Conservation (phyloP, 2,797 vertebrate species). For the Gambusia yucatana region DNA sequence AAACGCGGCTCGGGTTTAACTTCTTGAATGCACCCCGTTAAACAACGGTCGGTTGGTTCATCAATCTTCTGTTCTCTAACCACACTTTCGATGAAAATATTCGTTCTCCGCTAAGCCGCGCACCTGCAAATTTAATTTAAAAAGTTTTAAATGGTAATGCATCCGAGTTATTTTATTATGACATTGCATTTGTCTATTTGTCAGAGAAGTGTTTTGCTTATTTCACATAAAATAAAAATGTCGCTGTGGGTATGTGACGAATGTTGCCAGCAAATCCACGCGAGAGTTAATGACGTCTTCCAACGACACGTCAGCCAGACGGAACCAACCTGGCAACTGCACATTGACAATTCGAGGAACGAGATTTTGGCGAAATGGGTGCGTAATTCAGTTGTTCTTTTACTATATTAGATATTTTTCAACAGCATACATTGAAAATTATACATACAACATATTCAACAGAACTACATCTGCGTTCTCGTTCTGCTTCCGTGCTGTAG, state of each 20-base stretch:
- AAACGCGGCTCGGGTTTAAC: constrained; percentile 23
- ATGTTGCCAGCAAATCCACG: constrained; percentile 28
- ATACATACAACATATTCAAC: fast-evolving
- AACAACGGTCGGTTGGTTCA: not conserved
- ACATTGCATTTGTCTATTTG: not conserved
- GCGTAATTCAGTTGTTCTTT: constrained; percentile 5
- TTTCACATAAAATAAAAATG: constrained; percentile 14
- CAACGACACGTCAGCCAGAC: constrained; percentile 78
- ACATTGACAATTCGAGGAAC: not conserved
- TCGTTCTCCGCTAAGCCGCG: not conserved
- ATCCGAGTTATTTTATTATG: not conserved
- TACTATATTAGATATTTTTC: fast-evolving
- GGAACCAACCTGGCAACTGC: constrained; percentile 53
- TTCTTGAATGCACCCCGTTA: constrained; percentile 57
- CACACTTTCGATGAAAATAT: constrained; percentile 56
- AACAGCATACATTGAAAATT: fast-evolving
- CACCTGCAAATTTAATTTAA: fast-evolving
- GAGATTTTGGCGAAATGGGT: constrained; percentile 69
- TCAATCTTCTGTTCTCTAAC: not conserved
- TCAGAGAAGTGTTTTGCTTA: not conserved
- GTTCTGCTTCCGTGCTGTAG: not conserved
- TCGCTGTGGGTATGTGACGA: constrained; percentile 11
- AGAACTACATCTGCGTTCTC: fast-evolving
- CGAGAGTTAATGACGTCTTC: constrained; percentile 30
- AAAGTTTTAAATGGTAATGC: fast-evolving